Conservation (phyloP, 2,797 vertebrate genomes). For the Onychomys torridus region DNA sequence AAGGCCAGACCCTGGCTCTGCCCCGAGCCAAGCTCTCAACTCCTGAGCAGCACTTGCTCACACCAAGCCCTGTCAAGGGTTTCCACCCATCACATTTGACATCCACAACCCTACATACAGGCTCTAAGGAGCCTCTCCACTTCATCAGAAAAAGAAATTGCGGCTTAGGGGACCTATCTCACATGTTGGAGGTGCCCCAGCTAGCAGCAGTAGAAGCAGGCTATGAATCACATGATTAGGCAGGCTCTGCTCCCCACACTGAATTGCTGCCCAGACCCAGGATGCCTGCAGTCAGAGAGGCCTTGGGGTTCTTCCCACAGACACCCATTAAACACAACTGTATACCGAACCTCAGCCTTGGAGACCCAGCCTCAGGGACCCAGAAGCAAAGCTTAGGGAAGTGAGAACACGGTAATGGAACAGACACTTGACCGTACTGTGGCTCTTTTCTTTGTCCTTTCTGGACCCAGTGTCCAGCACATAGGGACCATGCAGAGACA, state of each 20-base stretch:
- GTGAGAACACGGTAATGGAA: background rate
- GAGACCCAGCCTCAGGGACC: background rate
- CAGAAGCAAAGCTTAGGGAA: conserved; percentile 2
- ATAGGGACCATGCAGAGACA: background rate
- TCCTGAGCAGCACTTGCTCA: background rate
- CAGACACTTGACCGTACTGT: background rate
- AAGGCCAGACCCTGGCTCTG: background rate
- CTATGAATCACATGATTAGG: background rate
- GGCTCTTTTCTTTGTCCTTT: conserved; percentile 24
- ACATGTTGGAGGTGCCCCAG: background rate
- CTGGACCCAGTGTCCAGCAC: background rate
- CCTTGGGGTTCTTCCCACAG: background rate
- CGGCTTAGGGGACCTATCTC: background rate
- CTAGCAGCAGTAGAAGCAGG: background rate
- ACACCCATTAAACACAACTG: background rate
- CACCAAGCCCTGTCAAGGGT: background rate
- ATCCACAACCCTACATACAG: background rate
- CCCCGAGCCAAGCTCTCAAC: background rate
- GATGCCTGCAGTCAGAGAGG: background rate
- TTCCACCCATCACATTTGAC: background rate
- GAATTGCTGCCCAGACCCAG: background rate
- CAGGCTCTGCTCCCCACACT: background rate
- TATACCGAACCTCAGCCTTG: background rate
- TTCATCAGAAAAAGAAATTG: background rate
- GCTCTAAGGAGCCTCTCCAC: background rate